Evolutionary conservation across 2,797 vertebrate species (phyloP).

Genomic region (Dallia pectoralis): DNA sequence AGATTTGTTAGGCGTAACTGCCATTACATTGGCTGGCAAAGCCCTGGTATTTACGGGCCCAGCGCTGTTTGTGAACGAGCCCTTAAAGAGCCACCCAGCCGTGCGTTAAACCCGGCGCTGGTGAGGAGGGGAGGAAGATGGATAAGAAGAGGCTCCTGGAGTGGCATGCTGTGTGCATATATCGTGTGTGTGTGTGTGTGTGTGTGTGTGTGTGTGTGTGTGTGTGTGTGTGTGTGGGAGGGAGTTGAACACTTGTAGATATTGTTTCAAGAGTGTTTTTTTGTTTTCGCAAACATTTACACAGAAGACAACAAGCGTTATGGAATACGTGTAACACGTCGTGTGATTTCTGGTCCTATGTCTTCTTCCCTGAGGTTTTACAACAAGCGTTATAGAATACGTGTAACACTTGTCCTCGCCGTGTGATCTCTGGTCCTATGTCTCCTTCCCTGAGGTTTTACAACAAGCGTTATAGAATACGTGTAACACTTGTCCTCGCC

Average conservation of each 20-base stretch:
- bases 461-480: conserved; percentile 62
- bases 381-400: conserved; percentile 62
- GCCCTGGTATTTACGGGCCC: conserved; percentile 72
- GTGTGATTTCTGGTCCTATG: too few relatives aligned
- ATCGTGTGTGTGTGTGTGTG: conserved; percentile 10
- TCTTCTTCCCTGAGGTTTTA: conserved; percentile 54
- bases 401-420: too few relatives aligned
- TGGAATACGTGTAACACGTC: too few relatives aligned
- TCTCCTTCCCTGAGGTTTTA: conserved; percentile 54
- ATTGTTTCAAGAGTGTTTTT: too few relatives aligned
- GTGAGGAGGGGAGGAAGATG: conserved; percentile 70
- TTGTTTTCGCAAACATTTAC: too few relatives aligned
- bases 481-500: too few relatives aligned
- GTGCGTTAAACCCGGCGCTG: conserved; percentile 66
- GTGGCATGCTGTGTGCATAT: conserved; percentile 49
- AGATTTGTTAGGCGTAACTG: conserved; percentile 79
- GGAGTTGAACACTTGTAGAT: neutral
- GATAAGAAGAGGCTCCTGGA: conserved; percentile 75
- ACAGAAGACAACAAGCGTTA: too few relatives aligned
- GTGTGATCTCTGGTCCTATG: too few relatives aligned
- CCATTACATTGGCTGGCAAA: conserved; percentile 75
- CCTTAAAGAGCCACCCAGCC: conserved; percentile 64
- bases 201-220: neutral
- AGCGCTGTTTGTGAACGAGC: conserved; percentile 73
- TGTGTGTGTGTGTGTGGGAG: neutral